phyloP scores from a whole-genome alignment of 2,888 invertebrate genomes.

The Boloria euphrosyne region DNA sequence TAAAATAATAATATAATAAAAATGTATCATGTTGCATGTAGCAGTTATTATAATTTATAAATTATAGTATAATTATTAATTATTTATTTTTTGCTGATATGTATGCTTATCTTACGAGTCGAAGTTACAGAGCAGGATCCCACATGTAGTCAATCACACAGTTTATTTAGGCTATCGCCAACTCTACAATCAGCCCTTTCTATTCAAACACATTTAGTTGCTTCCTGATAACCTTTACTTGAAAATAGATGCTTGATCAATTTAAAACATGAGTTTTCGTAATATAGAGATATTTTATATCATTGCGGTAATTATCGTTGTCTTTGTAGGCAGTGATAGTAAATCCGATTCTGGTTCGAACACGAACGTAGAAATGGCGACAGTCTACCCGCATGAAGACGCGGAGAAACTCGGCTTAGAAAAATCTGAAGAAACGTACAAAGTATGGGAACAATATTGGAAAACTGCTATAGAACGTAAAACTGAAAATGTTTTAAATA shows the following conservation, averaged over 20 bases:
- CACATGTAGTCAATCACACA: not conserved
- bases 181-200: not conserved
- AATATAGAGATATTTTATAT: not conserved
- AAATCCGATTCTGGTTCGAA: conserved; percentile 62
- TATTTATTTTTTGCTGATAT: no score
- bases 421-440: conserved; percentile 66
- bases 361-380: conserved; percentile 59
- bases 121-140: no score
- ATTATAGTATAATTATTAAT: no score
- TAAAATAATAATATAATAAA: no score
- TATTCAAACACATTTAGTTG: conserved; percentile 4
- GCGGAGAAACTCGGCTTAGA: conserved; percentile 59
- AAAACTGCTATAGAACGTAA: conserved; percentile 49
- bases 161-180: not conserved
- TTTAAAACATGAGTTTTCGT: not conserved
- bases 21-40: no score
- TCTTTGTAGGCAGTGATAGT: conserved; percentile 50
- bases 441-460: conserved; percentile 70
- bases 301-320: not conserved
- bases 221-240: not conserved
- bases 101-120: no score
- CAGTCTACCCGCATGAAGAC: conserved; percentile 47
- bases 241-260: not conserved
- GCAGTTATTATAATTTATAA: no score
- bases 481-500: conserved; percentile 54